These are phyloP conservation scores for Peromyscus aztecus DNA, from an alignment of 2,797 vertebrate genomes.

Conservation along the genomic window DNA sequence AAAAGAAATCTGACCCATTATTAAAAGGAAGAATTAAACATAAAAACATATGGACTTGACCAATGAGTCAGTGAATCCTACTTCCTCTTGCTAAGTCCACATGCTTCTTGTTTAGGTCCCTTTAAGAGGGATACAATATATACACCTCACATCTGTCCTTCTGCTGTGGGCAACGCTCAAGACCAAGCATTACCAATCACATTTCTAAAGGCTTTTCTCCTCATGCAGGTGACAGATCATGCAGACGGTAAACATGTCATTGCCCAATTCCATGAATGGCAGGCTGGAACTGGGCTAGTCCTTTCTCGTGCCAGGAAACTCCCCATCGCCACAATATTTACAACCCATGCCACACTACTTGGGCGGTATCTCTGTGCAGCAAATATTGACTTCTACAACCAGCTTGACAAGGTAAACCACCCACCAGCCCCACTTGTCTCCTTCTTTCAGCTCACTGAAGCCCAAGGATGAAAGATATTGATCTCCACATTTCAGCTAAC, in stretches of 20 bases:
- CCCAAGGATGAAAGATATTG: slow-evolving; percentile 56
- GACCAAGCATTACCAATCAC: not conserved
- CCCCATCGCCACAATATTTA: slow-evolving; percentile 95
- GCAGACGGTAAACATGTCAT: slow-evolving; percentile 91
- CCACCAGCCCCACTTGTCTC: not conserved
- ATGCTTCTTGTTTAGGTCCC: not conserved
- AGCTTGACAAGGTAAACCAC: slow-evolving; percentile 92
- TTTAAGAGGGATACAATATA: not conserved
- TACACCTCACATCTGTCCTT: not conserved
- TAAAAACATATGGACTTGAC: not conserved
- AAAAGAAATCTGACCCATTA: not conserved
- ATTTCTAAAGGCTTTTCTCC: slow-evolving; percentile 45
- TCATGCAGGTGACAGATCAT: slow-evolving; percentile 91
- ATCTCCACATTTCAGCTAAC: slow-evolving; percentile 63
- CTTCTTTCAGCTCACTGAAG: not conserved
- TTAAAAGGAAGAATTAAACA: not conserved
- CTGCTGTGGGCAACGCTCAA: not conserved
- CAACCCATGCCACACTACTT: slow-evolving; percentile 96
- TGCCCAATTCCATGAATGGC: slow-evolving; percentile 98
- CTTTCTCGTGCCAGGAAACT: slow-evolving; percentile 92
- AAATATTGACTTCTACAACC: slow-evolving; percentile 98
- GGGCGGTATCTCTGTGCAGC: slow-evolving; percentile 97
- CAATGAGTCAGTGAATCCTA: not conserved
- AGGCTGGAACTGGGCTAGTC: slow-evolving; percentile 94
- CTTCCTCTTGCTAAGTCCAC: not conserved